phyloP scores from a whole-genome alignment of 2,888 invertebrate genomes.

The Beris chalybata region DNA sequence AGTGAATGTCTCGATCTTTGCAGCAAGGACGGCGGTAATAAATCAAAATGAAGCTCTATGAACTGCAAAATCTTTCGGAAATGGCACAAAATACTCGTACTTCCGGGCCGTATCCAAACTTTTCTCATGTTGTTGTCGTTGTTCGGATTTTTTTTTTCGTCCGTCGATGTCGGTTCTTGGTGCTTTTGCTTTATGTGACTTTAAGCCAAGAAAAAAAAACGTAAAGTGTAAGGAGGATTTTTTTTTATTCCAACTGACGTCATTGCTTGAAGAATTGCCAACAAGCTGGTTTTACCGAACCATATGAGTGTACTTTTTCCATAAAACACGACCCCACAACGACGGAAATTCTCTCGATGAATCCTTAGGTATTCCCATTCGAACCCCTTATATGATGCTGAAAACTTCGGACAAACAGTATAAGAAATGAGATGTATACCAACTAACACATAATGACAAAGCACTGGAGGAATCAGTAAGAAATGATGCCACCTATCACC shows the following conservation, averaged over 20 bases:
- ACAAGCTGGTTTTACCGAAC: slow-evolving; percentile 4
- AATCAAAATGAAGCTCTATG: slow-evolving; percentile 34
- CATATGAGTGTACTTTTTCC: too few species aligned
- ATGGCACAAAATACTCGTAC: slow-evolving; percentile 25
- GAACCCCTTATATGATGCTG: too few species aligned
- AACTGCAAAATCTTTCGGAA: slow-evolving; percentile 34
- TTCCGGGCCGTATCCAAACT: slow-evolving; percentile 17
- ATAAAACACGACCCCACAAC: too few species aligned
- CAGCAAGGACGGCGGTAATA: slow-evolving; percentile 10
- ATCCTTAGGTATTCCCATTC: too few species aligned
- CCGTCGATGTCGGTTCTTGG: neutral
- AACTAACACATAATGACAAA: too few species aligned
- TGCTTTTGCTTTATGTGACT: neutral
- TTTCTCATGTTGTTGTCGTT: slow-evolving; percentile 3
- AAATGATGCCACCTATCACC: too few species aligned
- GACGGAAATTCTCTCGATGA: too few species aligned
- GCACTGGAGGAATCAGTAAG: too few species aligned
- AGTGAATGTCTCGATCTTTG: too few species aligned
- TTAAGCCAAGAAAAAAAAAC: neutral
- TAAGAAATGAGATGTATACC: too few species aligned
- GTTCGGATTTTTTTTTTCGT: neutral
- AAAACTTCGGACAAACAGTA: too few species aligned
- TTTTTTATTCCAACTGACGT: neutral
- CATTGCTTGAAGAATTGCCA: slow-evolving; percentile 21
- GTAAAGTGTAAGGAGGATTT: neutral